Base-by-base conservation (phyloP, 2,113 vertebrate species). In the Odocoileus hemionus region DNA sequence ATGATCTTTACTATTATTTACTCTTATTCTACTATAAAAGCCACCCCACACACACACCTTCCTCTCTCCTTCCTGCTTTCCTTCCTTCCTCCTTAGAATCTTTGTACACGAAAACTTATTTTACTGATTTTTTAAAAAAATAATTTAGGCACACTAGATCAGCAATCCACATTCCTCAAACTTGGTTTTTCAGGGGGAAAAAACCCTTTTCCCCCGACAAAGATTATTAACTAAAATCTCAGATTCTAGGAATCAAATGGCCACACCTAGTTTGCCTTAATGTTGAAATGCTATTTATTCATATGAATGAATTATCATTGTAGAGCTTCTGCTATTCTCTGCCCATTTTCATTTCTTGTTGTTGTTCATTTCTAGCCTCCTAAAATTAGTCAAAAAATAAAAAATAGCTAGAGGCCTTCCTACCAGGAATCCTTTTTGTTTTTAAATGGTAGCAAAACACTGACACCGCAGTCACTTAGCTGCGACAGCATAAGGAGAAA, bases 341-440 rank as follows among this genome's bases (percentile, higher is more conserved):
- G 64, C 39, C 61, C 70, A 55, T 47, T 82, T 85, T 92, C 52
- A 30, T 86, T 89, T 86, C 36, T 89, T 84, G 16, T 43, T 12
- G 57, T 39, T 64, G 43, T 64, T 93, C 33, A 93, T 86, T 94
- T 91, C 60, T 86, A 83, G 67, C 28, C n/a, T 94, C 45, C 93
- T 86, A 96, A 89, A 95, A 96, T 79, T 54, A 67, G 67, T 19
- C 82, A 94, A 67, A 55, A 61, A 91, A 86, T 80, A 33, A 83
- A 80, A 88, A 93, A 91, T 55, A 96, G 36, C 87, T 74, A 67
- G 33, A 95, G 47, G 45, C 58, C 86, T 17, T 91, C 78, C 45
- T 30, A 79, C 85, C 7, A 58, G 60, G 39, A 89, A 43, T 8
- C 2, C 10, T 89, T 97, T 74, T 97, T 43, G 9, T 58, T 92